These are phyloP conservation scores for Rosalia funebris DNA, from an alignment of 2,888 invertebrate genomes.

Conservation along the genomic window DNA sequence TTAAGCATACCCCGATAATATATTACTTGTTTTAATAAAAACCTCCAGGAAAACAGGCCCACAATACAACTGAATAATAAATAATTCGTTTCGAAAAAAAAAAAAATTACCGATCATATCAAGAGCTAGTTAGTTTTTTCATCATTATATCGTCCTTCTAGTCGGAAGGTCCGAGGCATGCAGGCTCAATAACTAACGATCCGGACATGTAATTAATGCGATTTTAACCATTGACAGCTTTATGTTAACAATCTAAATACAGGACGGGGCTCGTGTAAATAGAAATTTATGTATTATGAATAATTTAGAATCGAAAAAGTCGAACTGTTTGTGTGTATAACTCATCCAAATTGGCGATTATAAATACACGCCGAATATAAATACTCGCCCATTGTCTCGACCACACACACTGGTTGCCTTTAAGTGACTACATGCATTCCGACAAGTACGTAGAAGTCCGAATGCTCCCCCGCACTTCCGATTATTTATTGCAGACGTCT, in stretches of 20 bases:
- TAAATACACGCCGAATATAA: conserved; percentile 57
- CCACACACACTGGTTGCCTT: conserved; percentile 51
- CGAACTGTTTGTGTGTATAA: conserved; percentile 56
- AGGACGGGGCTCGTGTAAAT: conserved; percentile 57
- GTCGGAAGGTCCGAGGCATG: conserved; percentile 21
- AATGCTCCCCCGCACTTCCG: conserved; percentile 39
- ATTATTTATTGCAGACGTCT: conserved; percentile 42
- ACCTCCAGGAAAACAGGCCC: not conserved
- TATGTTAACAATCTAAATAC: conserved; percentile 61
- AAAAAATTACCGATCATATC: conserved; percentile 3
- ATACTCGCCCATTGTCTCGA: conserved; percentile 55
- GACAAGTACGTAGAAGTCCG: conserved; percentile 20
- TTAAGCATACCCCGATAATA: not conserved
- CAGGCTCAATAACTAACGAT: conserved; percentile 44
- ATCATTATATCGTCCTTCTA: conserved; percentile 19
- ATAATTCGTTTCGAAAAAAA: not conserved
- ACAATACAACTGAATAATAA: conserved; percentile 3
- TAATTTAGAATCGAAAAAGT: conserved; percentile 58
- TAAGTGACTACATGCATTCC: conserved; percentile 27
- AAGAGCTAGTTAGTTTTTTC: conserved; percentile 10
- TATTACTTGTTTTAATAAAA: not conserved
- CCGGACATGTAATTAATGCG: conserved; percentile 56
- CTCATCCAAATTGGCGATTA: conserved; percentile 61
- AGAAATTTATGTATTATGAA: conserved; percentile 61
- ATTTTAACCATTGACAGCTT: conserved; percentile 61